Percentiles rank a stretch among this genome's conserved stretches.
phyloP scores from a whole-genome alignment of 2,113 vertebrate genomes.

The Gulo gulo region DNA sequence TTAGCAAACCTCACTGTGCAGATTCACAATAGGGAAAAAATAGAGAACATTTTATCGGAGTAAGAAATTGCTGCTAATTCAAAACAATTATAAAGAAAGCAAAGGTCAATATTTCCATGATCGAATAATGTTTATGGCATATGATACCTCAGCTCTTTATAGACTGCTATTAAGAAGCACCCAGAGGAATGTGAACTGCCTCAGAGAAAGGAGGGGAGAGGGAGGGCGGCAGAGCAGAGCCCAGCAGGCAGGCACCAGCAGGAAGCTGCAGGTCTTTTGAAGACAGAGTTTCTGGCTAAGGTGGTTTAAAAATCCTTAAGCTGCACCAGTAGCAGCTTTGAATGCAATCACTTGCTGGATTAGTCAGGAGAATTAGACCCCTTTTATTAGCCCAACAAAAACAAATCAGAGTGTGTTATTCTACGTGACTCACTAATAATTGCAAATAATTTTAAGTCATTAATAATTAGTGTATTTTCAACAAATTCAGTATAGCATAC shows the following conservation, averaged over 20 bases:
- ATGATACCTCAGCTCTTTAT: background rate
- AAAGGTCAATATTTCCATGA: background rate
- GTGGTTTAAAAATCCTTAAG: background rate
- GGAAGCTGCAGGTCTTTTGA: background rate
- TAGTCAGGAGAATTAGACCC: background rate
- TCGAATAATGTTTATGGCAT: background rate
- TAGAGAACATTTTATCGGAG: background rate
- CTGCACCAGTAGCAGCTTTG: background rate
- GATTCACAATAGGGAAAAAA: slow-evolving; percentile 15
- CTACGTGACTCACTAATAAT: background rate
- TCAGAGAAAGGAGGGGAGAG: background rate
- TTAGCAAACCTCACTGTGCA: slow-evolving; percentile 32
- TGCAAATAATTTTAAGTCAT: background rate
- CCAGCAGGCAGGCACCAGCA: background rate
- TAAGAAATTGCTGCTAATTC: slow-evolving; percentile 40
- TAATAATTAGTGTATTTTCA: background rate
- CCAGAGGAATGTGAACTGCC: background rate
- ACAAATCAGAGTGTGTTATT: background rate
- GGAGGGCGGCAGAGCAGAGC: too few species aligned
- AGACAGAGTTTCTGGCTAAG: background rate
- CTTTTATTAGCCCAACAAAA: background rate
- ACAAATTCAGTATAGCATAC: background rate
- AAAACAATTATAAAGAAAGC: slow-evolving; percentile 37
- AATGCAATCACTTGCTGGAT: background rate
- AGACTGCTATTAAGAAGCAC: background rate